Percentiles rank a stretch among this genome's conserved stretches.
Conservation (phyloP, 2,113 vertebrate species). For the Neolamprologus sp. region DNA sequence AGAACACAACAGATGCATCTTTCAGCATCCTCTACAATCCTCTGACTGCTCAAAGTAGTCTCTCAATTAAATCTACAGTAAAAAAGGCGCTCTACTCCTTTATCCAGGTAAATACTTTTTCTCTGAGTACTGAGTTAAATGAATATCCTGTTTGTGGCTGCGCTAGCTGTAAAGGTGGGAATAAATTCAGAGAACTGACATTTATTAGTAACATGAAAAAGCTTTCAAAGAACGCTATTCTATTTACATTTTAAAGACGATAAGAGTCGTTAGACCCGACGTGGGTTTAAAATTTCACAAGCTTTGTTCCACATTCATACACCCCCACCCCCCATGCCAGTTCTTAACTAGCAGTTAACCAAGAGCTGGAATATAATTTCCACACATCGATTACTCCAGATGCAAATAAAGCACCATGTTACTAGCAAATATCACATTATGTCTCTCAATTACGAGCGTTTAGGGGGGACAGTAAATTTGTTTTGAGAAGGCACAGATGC, state of each 20-base stretch:
- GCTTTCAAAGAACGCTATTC: background rate
- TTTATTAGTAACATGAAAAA: background rate
- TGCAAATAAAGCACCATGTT: conserved; percentile 26
- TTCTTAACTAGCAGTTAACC: background rate
- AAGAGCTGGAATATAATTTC: conserved; percentile 5
- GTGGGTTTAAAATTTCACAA: background rate
- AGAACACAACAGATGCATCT: background rate
- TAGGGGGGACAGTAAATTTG: background rate
- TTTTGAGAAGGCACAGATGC: background rate
- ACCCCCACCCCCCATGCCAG: background rate
- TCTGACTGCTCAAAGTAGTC: background rate
- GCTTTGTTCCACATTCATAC: background rate
- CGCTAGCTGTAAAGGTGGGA: background rate
- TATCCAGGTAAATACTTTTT: background rate
- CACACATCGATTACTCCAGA: conserved; percentile 24
- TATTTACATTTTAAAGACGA: background rate
- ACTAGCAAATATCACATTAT: conserved; percentile 23
- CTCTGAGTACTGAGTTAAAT: background rate
- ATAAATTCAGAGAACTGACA: background rate
- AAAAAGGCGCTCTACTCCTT: background rate
- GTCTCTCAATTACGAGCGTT: conserved; percentile 5
- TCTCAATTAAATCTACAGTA: background rate
- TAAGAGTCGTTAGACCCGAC: background rate
- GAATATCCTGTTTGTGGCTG: background rate
- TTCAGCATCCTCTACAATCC: conserved; percentile 12